Evolutionary conservation across 2,113 vertebrate species (phyloP).

Genomic region (Gopherus evgoodei): DNA sequence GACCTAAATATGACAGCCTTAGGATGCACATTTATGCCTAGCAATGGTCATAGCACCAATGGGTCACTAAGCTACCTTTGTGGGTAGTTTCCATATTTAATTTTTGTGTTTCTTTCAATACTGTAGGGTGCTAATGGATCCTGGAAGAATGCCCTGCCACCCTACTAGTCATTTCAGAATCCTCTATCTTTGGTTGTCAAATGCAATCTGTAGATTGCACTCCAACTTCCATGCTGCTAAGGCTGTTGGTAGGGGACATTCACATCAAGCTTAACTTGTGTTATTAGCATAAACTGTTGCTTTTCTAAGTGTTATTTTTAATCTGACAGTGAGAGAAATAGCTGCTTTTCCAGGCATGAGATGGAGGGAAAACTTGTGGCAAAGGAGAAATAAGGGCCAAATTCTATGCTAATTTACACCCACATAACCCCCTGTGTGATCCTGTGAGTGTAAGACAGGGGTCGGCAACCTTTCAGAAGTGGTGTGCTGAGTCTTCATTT

Average conservation of each 20-base stretch:
- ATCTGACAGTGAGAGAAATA: not conserved
- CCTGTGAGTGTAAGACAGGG: too few relatives aligned
- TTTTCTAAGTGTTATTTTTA: not conserved
- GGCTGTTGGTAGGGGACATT: not conserved
- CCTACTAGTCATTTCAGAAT: not conserved
- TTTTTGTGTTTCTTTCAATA: not conserved
- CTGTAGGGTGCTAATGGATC: conserved; percentile 41
- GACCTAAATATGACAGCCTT: too few relatives aligned
- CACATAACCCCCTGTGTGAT: too few relatives aligned
- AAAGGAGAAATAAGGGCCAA: too few relatives aligned
- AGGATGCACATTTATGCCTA: too few relatives aligned
- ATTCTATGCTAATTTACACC: too few relatives aligned
- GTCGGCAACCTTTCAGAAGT: too few relatives aligned
- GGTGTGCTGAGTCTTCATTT: too few relatives aligned
- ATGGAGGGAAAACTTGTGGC: too few relatives aligned
- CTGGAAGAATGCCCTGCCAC: conserved; percentile 41
- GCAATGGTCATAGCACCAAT: conserved; percentile 43
- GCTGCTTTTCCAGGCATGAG: not conserved
- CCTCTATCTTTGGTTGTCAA: not conserved
- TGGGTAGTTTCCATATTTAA: not conserved
- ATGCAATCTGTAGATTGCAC: not conserved
- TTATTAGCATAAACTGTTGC: not conserved
- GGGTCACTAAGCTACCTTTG: conserved; percentile 1
- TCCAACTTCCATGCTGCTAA: not conserved
- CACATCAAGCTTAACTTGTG: not conserved